A percentile compares a stretch with the other conserved stretches of the same genome.
phyloP scores from a whole-genome alignment of 1,140 invertebrate genomes.

The Leptinotarsa lineolata region DNA sequence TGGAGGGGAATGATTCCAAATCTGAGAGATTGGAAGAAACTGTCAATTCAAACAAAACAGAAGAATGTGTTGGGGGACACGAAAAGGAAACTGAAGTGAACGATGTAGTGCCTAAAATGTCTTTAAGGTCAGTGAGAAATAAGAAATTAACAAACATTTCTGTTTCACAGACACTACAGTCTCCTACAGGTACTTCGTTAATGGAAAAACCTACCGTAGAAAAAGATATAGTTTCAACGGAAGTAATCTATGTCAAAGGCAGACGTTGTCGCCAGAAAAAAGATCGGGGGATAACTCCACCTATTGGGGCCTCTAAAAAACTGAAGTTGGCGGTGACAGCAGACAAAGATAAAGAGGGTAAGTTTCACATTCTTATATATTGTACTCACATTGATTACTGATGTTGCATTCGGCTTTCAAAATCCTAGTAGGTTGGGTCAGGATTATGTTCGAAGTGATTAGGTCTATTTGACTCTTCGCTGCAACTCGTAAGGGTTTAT shows the following conservation, averaged over 20 bases:
- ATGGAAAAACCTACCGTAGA: not conserved
- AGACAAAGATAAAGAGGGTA: not conserved
- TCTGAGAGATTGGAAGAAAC: not conserved
- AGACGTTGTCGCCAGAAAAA: constrained; percentile 2
- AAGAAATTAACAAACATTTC: too few species aligned
- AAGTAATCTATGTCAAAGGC: constrained; percentile 26
- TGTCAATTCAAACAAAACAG: not conserved
- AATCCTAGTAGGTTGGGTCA: too few species aligned
- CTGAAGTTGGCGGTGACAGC: constrained; percentile 36
- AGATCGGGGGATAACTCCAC: not conserved
- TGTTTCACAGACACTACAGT: too few species aligned
- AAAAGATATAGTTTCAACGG: constrained; percentile 2
- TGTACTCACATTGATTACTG: too few species aligned
- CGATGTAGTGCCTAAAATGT: constrained; percentile 18
- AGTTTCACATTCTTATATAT: not conserved
- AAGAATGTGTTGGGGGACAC: not conserved
- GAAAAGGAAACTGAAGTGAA: not conserved
- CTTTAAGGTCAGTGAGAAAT: constrained; percentile 23
- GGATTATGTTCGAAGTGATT: too few species aligned
- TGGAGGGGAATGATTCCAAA: too few species aligned
- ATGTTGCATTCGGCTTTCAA: too few species aligned
- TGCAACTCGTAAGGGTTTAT: too few species aligned
- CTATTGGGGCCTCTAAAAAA: constrained; percentile 34
- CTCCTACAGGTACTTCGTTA: too few species aligned
- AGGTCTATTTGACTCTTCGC: too few species aligned